Conservation (phyloP, 1,140 invertebrate genomes). For the Centruroides vittatus region DNA sequence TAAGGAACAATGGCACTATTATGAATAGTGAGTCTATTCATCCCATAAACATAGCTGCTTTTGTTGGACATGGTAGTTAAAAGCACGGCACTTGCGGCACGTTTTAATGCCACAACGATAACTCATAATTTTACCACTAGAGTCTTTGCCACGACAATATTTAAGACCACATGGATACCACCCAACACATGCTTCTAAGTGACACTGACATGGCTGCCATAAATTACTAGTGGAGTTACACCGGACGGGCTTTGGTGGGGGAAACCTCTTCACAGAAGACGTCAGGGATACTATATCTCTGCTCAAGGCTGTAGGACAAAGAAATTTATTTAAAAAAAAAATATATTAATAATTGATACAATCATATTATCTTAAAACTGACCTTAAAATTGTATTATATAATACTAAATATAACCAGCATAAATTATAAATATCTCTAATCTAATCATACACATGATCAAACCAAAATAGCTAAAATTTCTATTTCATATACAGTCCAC, state of each 20-base stretch:
- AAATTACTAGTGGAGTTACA: conserved; percentile 25
- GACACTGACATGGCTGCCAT: conserved; percentile 51
- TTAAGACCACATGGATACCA: conserved; percentile 88
- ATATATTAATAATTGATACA: too few species aligned
- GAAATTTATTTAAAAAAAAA: not conserved
- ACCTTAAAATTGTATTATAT: too few species aligned
- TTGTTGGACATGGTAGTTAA: conserved; percentile 63
- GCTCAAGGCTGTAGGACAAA: conserved; percentile 13
- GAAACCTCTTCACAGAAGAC: conserved; percentile 22
- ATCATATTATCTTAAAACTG: too few species aligned
- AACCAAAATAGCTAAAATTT: too few species aligned
- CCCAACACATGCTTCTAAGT: conserved; percentile 65
- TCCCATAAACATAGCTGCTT: conserved; percentile 78
- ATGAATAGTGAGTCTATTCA: conserved; percentile 11
- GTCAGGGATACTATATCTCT: conserved; percentile 17
- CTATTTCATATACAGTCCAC: too few species aligned
- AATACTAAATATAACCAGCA: too few species aligned
- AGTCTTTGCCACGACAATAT: conserved; percentile 66
- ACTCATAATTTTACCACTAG: conserved; percentile 41
- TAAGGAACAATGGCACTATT: too few species aligned
- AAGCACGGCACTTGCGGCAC: conserved; percentile 74
- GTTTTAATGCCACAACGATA: conserved; percentile 92
- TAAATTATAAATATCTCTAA: too few species aligned
- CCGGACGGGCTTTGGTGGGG: conserved; percentile 21
- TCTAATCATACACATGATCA: too few species aligned